Base-by-base conservation (phyloP, 2,797 vertebrate genomes). In the Takifugu ocellatus region DNA sequence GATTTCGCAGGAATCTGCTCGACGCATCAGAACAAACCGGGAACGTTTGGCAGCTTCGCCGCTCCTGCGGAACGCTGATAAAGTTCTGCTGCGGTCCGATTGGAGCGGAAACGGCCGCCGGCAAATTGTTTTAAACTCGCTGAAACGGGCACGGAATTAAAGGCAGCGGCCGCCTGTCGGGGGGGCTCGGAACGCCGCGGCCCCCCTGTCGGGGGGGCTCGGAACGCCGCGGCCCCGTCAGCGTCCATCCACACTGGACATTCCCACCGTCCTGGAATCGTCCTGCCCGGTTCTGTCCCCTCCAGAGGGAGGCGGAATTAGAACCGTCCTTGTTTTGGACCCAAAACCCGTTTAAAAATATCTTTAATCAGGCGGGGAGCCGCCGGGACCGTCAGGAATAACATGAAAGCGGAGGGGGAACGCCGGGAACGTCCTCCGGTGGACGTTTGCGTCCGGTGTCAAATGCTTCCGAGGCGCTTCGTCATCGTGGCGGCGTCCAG, bases 301-400 rank as follows among this genome's bases (percentile, higher is more conserved):
- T 29, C 26, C 43, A 5, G 46, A 1, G 24, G 3, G 33, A 50
- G 51, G 24, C 33, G 48, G 56, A 72, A 61, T 65, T 16, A 63
- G 47, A 65, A 62, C 31, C 29, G 15, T 48, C 12, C 17, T 53
- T 66, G 48, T 61, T 54, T 51, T 60, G 29, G 56, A 14, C 39
- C 15, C 49, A 51, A 42, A 72, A 68, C 25, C 25, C 68, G 61
- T 73, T 58, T 59, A 68, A 68, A 77, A 72, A 81, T 72, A 72
- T 77, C 69, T 73, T 52, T 68, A 75, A 72, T 78, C 59, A 46
- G 8, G 52, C 54, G 26, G 57, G 27, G 4, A 15, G 59, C 64
- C 48, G 66, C 27, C 48, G 47, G 51, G 29, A 27, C 56, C 26
- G 75, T 71, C 69, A 77, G 69, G 62, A 78, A 69, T 49, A 64